These are phyloP conservation scores for Bradypodion pumilum DNA, from an alignment of 2,797 vertebrate species.

Conservation along the genomic window DNA sequence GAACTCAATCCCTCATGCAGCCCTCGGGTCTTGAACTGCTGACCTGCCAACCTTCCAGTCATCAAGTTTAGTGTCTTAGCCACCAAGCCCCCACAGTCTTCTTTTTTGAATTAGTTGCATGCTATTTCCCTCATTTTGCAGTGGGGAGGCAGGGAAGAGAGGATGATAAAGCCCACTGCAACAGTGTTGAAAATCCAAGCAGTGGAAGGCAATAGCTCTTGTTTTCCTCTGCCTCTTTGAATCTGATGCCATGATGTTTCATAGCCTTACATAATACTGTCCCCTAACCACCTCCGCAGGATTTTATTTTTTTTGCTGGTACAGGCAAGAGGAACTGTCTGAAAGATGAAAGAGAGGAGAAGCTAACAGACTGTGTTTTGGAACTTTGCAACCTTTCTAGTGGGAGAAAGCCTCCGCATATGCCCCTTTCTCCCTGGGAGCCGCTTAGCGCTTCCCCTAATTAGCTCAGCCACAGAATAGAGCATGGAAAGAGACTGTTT, in stretches of 20 bases:
- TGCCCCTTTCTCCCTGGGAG: neutral
- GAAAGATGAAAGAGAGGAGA: neutral
- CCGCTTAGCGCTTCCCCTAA: neutral
- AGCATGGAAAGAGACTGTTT: neutral
- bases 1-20: no score
- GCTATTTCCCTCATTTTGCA: neutral
- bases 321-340: neutral
- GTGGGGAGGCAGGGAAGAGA: neutral
- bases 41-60: no score
- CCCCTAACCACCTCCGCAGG: neutral
- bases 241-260: neutral
- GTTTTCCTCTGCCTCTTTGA: neutral
- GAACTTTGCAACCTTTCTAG: neutral
- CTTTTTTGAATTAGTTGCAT: slow-evolving; percentile 5
- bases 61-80: no score
- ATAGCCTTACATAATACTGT: neutral
- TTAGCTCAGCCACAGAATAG: neutral
- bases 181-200: neutral
- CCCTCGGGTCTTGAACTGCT: no score
- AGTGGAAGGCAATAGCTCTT: neutral
- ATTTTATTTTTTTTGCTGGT: neutral
- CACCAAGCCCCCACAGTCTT: neutral
- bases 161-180: neutral
- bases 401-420: neutral
- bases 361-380: neutral